Evolutionary conservation across 2,888 invertebrate genomes (phyloP).

Genomic region (Lomographa bimaculata): DNA sequence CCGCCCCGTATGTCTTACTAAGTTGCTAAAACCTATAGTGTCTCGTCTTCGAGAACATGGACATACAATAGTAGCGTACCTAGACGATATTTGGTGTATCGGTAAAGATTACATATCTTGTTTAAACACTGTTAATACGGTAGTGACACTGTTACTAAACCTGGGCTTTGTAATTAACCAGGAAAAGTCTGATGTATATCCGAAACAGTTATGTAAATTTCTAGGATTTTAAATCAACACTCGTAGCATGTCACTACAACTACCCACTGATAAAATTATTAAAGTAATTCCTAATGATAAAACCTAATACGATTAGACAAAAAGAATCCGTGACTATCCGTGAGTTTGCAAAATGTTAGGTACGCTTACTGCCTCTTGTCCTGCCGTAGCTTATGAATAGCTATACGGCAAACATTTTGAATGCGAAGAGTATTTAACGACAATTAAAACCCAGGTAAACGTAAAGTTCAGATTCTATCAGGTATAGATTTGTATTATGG

Average conservation of each 20-base stretch:
- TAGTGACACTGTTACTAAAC: too few relatives aligned
- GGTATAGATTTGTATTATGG: too few relatives aligned
- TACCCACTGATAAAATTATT: neutral
- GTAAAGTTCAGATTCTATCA: too few relatives aligned
- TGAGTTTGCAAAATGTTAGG: slow-evolving; percentile 10
- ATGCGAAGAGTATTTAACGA: slow-evolving; percentile 8
- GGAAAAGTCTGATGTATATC: too few relatives aligned
- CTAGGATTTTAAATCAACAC: neutral
- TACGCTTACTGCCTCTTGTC: slow-evolving; percentile 3
- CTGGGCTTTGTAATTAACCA: too few relatives aligned
- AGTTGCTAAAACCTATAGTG: too few relatives aligned
- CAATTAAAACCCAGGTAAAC: too few relatives aligned
- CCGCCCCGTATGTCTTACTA: neutral
- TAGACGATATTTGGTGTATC: neutral
- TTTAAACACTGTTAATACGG: neutral
- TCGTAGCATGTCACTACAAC: too few relatives aligned
- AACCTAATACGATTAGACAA: too few relatives aligned
- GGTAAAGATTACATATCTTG: neutral
- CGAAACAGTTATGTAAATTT: neutral
- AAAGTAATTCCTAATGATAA: too few relatives aligned
- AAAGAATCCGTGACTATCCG: neutral
- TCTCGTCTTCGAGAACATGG: neutral
- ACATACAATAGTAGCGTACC: neutral
- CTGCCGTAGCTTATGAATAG: slow-evolving; percentile 9
- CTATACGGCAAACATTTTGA: slow-evolving; percentile 10